Percentiles rank a stretch among this genome's conserved stretches.
These are phyloP conservation scores for Micromussa lordhowensis DNA, from an alignment of 92 coral and sea anemone species.

Conservation along the genomic window DNA sequence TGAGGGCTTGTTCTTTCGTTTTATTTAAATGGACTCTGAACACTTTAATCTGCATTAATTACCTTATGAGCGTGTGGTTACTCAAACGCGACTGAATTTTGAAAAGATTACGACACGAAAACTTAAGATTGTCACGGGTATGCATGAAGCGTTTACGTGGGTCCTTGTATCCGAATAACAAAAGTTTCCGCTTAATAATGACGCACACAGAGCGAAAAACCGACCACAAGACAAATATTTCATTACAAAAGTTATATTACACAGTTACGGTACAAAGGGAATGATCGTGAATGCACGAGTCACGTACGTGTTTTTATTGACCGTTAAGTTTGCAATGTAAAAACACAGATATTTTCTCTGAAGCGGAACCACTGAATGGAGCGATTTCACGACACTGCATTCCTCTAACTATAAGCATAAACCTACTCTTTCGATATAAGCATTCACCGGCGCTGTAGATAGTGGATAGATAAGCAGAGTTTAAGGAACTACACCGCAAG, in stretches of 20 bases:
- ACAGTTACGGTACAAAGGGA: not conserved
- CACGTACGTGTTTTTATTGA: not conserved
- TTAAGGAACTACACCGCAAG: not conserved
- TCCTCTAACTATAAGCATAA: not conserved
- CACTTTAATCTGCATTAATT: no score
- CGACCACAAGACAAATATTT: not conserved
- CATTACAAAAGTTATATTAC: not conserved
- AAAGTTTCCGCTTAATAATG: not conserved
- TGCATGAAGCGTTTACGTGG: not conserved
- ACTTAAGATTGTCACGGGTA: no score
- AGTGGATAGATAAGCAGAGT: not conserved
- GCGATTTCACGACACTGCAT: not conserved
- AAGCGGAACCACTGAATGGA: constrained; percentile 1
- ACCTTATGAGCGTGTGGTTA: no score
- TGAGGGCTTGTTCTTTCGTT: not conserved
- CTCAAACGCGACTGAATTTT: no score
- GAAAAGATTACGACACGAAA: not conserved
- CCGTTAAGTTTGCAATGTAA: not conserved
- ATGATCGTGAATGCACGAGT: not conserved
- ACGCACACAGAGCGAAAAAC: not conserved
- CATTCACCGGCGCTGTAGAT: not conserved
- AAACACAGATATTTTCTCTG: not conserved
- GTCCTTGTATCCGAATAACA: not conserved
- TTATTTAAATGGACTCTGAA: not conserved
- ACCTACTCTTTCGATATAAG: not conserved